Percentiles rank a stretch among this genome's conserved stretches.
Evolutionary conservation across 2,797 vertebrate genomes (phyloP).

Genomic region (Centroberyx gerrardi): DNA sequence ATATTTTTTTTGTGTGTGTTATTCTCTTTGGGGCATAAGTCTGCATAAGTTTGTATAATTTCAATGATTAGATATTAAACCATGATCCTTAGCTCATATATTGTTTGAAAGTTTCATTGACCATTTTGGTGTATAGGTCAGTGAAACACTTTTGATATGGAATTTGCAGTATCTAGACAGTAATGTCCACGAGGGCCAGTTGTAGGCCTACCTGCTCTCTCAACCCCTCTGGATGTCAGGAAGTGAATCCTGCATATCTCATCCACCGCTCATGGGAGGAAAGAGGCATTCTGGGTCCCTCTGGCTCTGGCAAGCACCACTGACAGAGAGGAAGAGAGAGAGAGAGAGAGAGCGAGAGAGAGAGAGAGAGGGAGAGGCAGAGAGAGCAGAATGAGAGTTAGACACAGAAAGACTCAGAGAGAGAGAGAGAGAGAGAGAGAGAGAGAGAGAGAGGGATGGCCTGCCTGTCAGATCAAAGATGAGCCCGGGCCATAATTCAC

Average conservation of each 20-base stretch:
- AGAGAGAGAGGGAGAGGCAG: slow-evolving; percentile 1
- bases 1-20: neutral
- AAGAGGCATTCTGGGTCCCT: slow-evolving; percentile 34
- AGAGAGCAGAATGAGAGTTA: slow-evolving; percentile 27
- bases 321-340: slow-evolving; percentile 23
- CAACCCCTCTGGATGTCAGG: slow-evolving; percentile 4
- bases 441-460: slow-evolving; percentile 22
- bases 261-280: slow-evolving; percentile 24
- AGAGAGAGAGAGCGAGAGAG: slow-evolving; percentile 26
- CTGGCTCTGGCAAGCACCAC: slow-evolving; percentile 22
- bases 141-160: neutral
- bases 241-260: slow-evolving; percentile 46
- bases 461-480: slow-evolving; percentile 84
- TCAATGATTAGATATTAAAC: too few relatives aligned
- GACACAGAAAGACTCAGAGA: neutral
- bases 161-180: neutral
- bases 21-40: neutral
- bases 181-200: neutral
- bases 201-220: neutral
- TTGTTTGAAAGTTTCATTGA: neutral
- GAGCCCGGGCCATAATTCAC: slow-evolving; percentile 78
- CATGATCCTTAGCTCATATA: neutral
- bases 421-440: slow-evolving; percentile 8
- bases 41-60: neutral
- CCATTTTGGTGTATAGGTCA: neutral